Conservation (phyloP, 2,797 vertebrate genomes). For the Lerista edwardsae region DNA sequence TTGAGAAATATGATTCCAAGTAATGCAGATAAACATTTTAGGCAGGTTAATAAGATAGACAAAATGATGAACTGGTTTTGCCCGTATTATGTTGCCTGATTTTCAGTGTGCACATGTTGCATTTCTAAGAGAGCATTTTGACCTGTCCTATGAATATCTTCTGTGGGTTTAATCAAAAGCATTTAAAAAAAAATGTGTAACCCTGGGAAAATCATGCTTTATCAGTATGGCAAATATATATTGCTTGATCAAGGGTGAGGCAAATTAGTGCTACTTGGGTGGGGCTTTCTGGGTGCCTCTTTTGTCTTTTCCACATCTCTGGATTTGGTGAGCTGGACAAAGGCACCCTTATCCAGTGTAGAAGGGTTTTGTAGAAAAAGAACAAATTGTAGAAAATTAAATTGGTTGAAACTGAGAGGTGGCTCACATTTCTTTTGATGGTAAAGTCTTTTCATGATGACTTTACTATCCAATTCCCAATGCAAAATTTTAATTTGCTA, state of each 20-base stretch:
- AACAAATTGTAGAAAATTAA: not conserved
- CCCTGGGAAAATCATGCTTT: not conserved
- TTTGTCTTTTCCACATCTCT: not conserved
- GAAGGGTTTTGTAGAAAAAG: too few relatives aligned
- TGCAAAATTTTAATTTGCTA: not conserved
- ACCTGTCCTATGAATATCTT: not conserved
- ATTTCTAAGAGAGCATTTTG: not conserved
- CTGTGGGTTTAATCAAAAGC: not conserved
- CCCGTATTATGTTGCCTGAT: not conserved
- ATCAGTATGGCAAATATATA: not conserved
- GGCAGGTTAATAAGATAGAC: not conserved
- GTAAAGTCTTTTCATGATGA: not conserved
- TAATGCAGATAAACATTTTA: not conserved
- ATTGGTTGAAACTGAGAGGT: conserved; percentile 1
- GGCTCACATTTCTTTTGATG: not conserved
- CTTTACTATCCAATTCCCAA: not conserved
- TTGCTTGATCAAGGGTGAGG: not conserved
- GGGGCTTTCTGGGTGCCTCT: not conserved
- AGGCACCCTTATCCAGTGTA: not conserved
- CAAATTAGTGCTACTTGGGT: not conserved
- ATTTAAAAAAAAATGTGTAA: not conserved
- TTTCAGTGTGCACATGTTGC: not conserved
- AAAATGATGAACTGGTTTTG: not conserved
- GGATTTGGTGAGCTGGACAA: not conserved
- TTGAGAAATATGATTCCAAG: not conserved